Conservation (phyloP, 1,140 invertebrate species). For the Panulirus ornatus region DNA sequence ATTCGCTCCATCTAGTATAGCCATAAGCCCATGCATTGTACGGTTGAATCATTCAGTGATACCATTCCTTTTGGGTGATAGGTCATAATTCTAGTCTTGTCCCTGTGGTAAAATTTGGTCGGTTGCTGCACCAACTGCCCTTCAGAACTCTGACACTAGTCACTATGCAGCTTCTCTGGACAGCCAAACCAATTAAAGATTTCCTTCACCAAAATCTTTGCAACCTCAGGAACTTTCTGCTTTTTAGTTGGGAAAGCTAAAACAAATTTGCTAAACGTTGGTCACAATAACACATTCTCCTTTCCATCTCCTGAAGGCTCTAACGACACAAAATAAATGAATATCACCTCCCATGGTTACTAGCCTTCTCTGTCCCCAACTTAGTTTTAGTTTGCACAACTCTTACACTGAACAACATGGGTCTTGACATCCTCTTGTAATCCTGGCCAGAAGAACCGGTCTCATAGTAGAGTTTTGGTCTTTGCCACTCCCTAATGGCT, state of each 20-base stretch:
- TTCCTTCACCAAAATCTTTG: neutral
- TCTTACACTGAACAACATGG: neutral
- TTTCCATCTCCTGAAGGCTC: neutral
- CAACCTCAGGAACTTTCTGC: neutral
- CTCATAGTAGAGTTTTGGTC: neutral
- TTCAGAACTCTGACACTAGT: neutral
- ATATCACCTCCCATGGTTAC: conserved; percentile 16
- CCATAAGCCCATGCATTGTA: neutral
- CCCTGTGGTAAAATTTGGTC: neutral
- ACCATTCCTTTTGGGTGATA: too few relatives aligned
- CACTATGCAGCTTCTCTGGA: conserved; percentile 5
- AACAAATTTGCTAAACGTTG: conserved; percentile 9
- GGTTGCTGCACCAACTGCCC: neutral
- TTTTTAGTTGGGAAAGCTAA: neutral
- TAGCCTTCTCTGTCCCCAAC: neutral
- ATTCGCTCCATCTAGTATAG: neutral
- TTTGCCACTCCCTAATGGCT: conserved; percentile 1
- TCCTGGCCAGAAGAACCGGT: conserved; percentile 1
- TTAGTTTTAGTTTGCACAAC: neutral
- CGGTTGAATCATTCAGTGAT: too few relatives aligned
- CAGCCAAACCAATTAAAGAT: conserved; percentile 6
- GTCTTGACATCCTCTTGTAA: conserved; percentile 14
- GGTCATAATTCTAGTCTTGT: neutral
- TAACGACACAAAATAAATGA: neutral
- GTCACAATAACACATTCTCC: conserved; percentile 25